Base-by-base conservation (phyloP, 2,888 invertebrate genomes). In the Coleophora flavipennella region DNA sequence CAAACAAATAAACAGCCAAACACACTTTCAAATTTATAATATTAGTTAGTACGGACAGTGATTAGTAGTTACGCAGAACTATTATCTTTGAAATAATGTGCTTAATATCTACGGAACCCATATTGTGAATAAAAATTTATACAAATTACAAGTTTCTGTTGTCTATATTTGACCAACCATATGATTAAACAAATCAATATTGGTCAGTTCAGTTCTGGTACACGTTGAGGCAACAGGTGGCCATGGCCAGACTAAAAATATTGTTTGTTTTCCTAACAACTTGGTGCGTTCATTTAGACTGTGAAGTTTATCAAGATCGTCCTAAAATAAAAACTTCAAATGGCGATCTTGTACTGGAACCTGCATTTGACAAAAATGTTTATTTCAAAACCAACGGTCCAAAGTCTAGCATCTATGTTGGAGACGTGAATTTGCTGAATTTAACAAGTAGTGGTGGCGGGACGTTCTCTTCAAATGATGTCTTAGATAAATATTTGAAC, bases 291-390 rank as follows among this genome's bases (percentile, higher is more conserved):
- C 50, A 54, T 41, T 46, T 70, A 4, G 54, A 72, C 20, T 64
- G 80, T 62, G 72, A 78, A 91, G 91, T 65, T 88, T 93, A 48
- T 74, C 88, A 59, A 77, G 93, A 59, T 60, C 88, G 83, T 39
- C 76, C 83, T 1, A 78, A 71, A 57, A 62, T 88, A 89, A 53
- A 86, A 85, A 62, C 78, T 26, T 50, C 54, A 1, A 87, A 95
- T 81, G 97, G 97, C 33, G 89, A 96, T 72, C 86, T 97, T 20
- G 87, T 91, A 48, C 87, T 97, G 41, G 88, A 91, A 58, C 90
- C 94, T 14, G 95, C 92, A 0, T 80, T 86, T 38, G 89, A 92
- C 57, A 91, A 90, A 62, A 95, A 93, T 67, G 92, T 97, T 39
- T 90, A 91, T 31, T 87, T 97, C 50, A 78, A 86, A 32, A 86